Conservation (phyloP, 2,888 invertebrate species). For the Eupithecia insigniata region DNA sequence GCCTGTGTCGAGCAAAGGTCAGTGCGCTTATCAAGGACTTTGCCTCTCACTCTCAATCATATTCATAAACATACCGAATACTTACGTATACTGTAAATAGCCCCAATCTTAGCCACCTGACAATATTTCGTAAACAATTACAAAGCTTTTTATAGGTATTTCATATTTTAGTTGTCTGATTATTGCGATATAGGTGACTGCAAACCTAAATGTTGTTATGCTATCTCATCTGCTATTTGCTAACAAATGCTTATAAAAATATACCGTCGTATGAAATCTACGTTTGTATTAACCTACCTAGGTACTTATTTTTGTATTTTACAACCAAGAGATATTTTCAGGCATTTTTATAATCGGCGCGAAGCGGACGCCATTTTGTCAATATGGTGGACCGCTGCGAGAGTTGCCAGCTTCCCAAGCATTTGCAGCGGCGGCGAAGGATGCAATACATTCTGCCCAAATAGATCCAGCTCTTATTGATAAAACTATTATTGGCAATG, state of each 20-base stretch:
- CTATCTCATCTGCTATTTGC: neutral
- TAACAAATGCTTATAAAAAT: neutral
- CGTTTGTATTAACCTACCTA: no score
- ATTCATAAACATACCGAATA: constrained; percentile 10
- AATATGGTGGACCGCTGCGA: constrained; percentile 68
- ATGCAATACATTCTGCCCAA: constrained; percentile 63
- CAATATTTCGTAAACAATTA: neutral
- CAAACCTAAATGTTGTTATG: neutral
- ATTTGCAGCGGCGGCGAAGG: constrained; percentile 73
- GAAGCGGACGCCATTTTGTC: constrained; percentile 76
- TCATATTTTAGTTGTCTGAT: neutral
- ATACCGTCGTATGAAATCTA: neutral
- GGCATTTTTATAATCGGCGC: constrained; percentile 75
- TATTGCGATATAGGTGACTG: neutral
- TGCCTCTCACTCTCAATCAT: constrained; percentile 9
- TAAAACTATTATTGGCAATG: constrained; percentile 71
- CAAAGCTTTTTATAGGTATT: neutral
- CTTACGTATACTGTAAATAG: neutral
- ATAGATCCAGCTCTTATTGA: constrained; percentile 63
- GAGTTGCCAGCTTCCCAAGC: constrained; percentile 69
- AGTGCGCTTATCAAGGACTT: constrained; percentile 39
- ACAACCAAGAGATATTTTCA: constrained; percentile 41
- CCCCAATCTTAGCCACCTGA: neutral
- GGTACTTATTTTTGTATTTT: no score
- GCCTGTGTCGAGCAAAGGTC: constrained; percentile 56